phyloP scores from a whole-genome alignment of 1,140 invertebrate species.

The Himalopsyche phryganea region DNA sequence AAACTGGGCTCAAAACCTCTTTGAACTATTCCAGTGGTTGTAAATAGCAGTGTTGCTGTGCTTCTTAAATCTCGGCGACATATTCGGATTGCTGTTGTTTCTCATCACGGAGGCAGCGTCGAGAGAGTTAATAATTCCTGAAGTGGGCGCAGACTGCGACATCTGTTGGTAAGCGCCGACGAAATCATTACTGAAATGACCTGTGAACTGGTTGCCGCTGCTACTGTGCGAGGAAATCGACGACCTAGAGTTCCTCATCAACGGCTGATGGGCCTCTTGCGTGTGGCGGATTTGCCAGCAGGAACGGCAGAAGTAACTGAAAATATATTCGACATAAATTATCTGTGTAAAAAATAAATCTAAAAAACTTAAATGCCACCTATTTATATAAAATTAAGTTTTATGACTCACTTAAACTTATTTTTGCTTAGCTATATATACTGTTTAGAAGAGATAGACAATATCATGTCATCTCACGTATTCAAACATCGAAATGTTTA shows the following conservation, averaged over 20 bases:
- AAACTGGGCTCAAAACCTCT: no score
- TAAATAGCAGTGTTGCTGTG: no score
- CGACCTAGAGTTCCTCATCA: slow-evolving; percentile 75
- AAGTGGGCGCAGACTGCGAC: background rate
- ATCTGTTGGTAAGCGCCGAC: background rate
- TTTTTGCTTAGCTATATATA: no score
- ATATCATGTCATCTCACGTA: no score
- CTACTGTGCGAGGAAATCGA: slow-evolving; percentile 10
- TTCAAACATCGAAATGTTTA: no score
- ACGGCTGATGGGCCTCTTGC: slow-evolving; percentile 69
- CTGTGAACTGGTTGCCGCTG: background rate
- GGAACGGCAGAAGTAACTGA: slow-evolving; percentile 86
- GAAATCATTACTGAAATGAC: background rate
- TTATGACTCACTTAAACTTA: no score
- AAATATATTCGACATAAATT: no score
- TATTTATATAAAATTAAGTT: no score
- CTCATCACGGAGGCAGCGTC: slow-evolving; percentile 2
- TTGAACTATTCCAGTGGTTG: no score
- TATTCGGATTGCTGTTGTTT: background rate
- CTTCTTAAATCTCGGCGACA: background rate
- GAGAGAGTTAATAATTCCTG: background rate
- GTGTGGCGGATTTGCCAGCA: slow-evolving; percentile 88
- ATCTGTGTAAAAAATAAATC: no score
- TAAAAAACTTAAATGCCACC: no score
- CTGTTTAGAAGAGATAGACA: no score